These are phyloP conservation scores for Apocrypta bakeri DNA, from an alignment of 1,140 invertebrate genomes.

Conservation along the genomic window DNA sequence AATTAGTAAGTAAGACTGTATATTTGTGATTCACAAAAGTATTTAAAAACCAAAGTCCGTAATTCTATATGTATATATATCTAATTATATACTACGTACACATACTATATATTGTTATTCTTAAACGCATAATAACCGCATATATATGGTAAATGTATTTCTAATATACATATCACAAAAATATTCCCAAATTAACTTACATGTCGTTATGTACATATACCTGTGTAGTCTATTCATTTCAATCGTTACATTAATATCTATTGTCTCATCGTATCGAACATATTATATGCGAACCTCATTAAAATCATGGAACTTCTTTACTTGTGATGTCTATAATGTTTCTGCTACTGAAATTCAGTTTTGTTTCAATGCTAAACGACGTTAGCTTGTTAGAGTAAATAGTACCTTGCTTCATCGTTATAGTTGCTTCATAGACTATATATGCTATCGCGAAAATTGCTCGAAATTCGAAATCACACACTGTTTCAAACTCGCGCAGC, in stretches of 20 bases:
- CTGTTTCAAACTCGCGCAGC: no score
- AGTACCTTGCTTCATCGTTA: not conserved
- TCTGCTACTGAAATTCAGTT: not conserved
- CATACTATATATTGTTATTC: slow-evolving; percentile 31
- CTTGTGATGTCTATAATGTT: slow-evolving; percentile 2
- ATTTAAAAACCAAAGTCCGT: not conserved
- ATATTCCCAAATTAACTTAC: not conserved
- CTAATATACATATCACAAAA: slow-evolving; percentile 3
- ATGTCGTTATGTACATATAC: not conserved
- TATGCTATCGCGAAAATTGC: no score
- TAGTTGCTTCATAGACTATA: not conserved
- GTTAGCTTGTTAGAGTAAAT: not conserved
- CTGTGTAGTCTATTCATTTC: no score
- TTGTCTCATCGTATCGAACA: not conserved
- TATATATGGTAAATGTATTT: not conserved
- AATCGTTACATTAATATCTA: not conserved
- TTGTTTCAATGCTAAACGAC: no score
- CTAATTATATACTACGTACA: no score
- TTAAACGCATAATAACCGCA: slow-evolving; percentile 13
- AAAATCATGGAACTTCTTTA: not conserved
- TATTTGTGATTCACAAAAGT: slow-evolving; percentile 71
- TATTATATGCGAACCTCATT: not conserved
- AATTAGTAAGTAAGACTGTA: slow-evolving; percentile 74
- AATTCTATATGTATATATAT: slow-evolving; percentile 40
- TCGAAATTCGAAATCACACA: no score